Conservation (phyloP, 2,888 invertebrate genomes). For the Pseudococcus jackbeardsleyi region DNA sequence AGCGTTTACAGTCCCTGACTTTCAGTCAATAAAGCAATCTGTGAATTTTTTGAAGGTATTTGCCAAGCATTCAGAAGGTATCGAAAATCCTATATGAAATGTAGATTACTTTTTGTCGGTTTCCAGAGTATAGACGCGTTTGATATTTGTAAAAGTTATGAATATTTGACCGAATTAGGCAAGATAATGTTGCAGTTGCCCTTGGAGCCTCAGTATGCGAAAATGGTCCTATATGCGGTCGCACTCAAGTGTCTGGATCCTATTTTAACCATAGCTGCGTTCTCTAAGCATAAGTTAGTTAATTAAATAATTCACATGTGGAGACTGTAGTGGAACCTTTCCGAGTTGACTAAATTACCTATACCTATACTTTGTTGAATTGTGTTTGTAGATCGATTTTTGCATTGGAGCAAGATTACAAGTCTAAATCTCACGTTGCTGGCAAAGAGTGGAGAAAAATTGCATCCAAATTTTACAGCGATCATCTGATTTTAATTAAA, state of each 20-base stretch:
- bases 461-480: conserved; percentile 84
- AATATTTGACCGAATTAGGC: conserved; percentile 89
- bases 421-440: conserved; percentile 46
- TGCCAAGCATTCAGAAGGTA: too few relatives aligned
- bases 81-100: too few relatives aligned
- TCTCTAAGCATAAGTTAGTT: conserved; percentile 60
- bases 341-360: background rate
- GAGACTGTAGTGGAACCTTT: too few relatives aligned
- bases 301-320: too few relatives aligned
- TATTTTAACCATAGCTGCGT: conserved; percentile 85
- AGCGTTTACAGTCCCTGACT: conserved; percentile 53
- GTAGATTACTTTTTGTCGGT: background rate
- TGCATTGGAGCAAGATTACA: conserved; percentile 42
- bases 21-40: conserved; percentile 46
- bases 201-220: conserved; percentile 91
- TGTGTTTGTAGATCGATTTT: conserved; percentile 53
- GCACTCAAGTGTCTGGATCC: conserved; percentile 94
- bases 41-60: conserved; percentile 48
- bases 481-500: conserved; percentile 88
- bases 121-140: conserved; percentile 88
- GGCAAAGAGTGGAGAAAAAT: conserved; percentile 77
- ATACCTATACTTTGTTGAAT: background rate
- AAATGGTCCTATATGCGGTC: conserved; percentile 90
- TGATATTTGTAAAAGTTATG: conserved; percentile 76
- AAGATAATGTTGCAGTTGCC: conserved; percentile 90